Conservation (phyloP, 2,113 vertebrate genomes). For the Myrmecobius fasciatus region DNA sequence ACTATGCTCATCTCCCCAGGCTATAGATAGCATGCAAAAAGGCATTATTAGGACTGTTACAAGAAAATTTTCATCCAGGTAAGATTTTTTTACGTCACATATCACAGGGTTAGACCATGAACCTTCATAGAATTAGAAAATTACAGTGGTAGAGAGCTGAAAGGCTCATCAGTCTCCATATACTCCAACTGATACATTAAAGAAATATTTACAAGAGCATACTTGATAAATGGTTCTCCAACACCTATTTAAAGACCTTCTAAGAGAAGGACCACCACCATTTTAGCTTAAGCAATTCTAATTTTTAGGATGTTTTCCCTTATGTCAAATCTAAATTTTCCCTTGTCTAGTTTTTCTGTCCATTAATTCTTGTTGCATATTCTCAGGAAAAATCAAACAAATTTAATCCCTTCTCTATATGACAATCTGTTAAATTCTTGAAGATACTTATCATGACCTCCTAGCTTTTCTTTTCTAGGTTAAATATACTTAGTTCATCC, state of each 20-base stretch:
- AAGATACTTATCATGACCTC: background rate
- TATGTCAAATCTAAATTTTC: background rate
- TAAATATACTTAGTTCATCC: background rate
- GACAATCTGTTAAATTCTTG: background rate
- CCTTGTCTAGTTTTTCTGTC: background rate
- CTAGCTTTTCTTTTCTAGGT: background rate
- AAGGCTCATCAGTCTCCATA: background rate
- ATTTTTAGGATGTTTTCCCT: background rate
- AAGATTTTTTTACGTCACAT: background rate
- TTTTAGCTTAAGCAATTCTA: background rate
- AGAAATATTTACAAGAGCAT: background rate
- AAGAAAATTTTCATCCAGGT: background rate
- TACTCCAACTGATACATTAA: background rate
- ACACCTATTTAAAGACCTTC: background rate
- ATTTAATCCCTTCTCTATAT: background rate
- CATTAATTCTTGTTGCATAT: background rate
- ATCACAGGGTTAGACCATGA: background rate
- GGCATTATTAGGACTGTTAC: background rate
- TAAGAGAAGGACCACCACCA: background rate
- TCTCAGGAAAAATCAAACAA: background rate
- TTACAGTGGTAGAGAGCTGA: background rate
- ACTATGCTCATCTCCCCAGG: background rate
- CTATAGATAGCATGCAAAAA: background rate
- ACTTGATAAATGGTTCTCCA: background rate
- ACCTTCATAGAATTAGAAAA: background rate